phyloP scores from a whole-genome alignment of 2,888 invertebrate genomes.

The Acanthosoma haemorrhoidale region DNA sequence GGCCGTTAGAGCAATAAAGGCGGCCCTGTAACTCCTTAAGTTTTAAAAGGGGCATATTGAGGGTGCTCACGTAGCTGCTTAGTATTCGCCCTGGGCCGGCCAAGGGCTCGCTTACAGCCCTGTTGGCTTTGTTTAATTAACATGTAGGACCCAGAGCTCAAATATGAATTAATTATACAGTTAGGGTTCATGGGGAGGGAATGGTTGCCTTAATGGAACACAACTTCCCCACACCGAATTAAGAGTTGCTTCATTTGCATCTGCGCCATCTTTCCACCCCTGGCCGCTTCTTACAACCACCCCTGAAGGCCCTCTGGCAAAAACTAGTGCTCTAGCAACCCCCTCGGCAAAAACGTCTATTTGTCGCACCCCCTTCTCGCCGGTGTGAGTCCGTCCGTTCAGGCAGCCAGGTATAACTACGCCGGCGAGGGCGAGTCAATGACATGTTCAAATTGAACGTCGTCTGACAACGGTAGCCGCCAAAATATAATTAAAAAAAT shows the following conservation, averaged over 20 bases:
- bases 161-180: conserved; percentile 35
- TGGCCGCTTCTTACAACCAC: background rate
- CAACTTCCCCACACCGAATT: conserved; percentile 36
- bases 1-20: no score
- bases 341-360: background rate
- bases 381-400: no score
- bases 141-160: conserved; percentile 29
- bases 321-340: background rate
- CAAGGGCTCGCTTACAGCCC: background rate
- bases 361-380: background rate
- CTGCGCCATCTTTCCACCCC: conserved; percentile 19
- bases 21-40: no score
- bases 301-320: background rate
- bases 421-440: no score
- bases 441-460: no score
- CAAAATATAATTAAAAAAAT: no score
- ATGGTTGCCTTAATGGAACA: conserved; percentile 32
- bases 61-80: background rate
- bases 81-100: background rate
- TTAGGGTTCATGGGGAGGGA: conserved; percentile 25
- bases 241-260: conserved; percentile 38
- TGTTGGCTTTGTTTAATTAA: conserved; percentile 28
- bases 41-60: conserved; percentile 22
- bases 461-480: no score
- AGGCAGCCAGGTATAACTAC: no score